Conservation (phyloP, 2,113 vertebrate species). For the Chloropsis cyanopogon region DNA sequence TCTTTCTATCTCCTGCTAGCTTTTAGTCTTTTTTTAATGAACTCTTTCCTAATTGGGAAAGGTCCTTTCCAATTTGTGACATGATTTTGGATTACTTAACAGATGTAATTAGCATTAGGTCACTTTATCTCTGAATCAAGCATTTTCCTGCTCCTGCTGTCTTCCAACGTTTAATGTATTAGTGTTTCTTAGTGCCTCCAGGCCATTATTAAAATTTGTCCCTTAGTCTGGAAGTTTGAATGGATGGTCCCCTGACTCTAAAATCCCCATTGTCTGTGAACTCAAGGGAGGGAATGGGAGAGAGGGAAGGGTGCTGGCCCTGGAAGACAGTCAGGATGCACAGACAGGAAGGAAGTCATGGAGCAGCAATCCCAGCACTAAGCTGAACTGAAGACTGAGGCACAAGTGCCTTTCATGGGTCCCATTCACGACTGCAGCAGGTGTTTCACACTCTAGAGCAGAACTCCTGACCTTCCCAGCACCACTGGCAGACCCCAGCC, state of each 20-base stretch:
- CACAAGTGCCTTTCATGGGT: background rate
- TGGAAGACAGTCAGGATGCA: background rate
- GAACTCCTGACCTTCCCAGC: background rate
- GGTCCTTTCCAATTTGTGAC: constrained; percentile 13
- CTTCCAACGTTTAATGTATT: constrained; percentile 45
- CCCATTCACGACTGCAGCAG: background rate
- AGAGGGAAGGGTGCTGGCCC: background rate
- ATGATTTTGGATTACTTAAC: constrained; percentile 24
- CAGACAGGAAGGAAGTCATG: background rate
- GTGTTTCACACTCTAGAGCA: background rate
- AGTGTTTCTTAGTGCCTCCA: constrained; percentile 1
- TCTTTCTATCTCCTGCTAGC: background rate
- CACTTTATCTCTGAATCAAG: constrained; percentile 43
- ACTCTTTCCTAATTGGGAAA: constrained; percentile 29
- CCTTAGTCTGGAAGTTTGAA: constrained; percentile 13
- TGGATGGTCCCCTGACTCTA: background rate
- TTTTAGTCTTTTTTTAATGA: constrained; percentile 39
- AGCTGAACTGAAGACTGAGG: background rate
- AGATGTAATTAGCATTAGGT: constrained; percentile 58
- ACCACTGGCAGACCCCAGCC: background rate
- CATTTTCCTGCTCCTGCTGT: constrained; percentile 7
- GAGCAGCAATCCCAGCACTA: background rate
- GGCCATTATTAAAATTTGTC: constrained; percentile 9
- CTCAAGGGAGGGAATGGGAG: background rate
- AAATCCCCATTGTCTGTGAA: background rate